phyloP scores from a whole-genome alignment of 2,113 vertebrate species.

The Neoarius graeffei region DNA sequence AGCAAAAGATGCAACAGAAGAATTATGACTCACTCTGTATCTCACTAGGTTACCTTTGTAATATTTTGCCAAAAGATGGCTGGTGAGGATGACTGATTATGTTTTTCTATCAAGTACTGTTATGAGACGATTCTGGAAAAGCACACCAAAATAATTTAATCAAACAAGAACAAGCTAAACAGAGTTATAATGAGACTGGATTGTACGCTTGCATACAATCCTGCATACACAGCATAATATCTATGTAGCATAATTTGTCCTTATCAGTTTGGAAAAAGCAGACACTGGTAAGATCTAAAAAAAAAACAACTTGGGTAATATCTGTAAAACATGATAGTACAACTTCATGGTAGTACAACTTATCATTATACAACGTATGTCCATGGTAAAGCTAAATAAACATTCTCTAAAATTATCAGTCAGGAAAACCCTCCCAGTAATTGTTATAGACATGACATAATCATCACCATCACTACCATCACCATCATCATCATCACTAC shows the following conservation, averaged over 20 bases:
- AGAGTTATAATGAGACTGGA: not conserved
- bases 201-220: not conserved
- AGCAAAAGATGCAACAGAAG: not conserved
- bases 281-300: not conserved
- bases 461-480: not conserved
- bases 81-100: not conserved
- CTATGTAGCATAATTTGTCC: not conserved
- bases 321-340: not conserved
- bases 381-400: too few species aligned
- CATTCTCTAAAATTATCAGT: not conserved
- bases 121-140: not conserved
- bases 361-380: too few species aligned
- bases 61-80: not conserved
- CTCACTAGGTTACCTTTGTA: not conserved
- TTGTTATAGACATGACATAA: not conserved
- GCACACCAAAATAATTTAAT: not conserved
- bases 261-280: not conserved
- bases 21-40: not conserved
- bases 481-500: too few species aligned
- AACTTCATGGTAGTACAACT: too few species aligned
- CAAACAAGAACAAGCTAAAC: not conserved
- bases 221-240: not conserved
- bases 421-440: not conserved
- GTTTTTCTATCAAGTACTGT: not conserved
- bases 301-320: not conserved